Evolutionary conservation across 2,113 vertebrate genomes (phyloP).

Genomic region (Corvus cornix): DNA sequence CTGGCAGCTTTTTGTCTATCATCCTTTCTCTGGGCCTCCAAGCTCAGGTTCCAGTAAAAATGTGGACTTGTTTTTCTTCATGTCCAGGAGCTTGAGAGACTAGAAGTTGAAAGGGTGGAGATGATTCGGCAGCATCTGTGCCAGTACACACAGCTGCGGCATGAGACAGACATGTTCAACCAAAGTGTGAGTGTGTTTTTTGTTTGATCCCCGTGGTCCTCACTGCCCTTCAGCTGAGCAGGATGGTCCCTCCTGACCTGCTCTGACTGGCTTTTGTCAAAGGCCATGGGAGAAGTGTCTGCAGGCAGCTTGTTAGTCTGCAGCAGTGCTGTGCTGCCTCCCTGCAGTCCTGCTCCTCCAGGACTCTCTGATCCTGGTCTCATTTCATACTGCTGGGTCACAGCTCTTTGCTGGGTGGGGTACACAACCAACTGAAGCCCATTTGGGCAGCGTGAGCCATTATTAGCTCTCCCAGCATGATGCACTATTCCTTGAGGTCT

Average conservation of each 20-base stretch:
- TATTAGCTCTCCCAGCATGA: not conserved
- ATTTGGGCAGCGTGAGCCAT: not conserved
- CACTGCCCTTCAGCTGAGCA: not conserved
- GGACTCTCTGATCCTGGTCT: not conserved
- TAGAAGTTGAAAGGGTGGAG: slow-evolving; percentile 95
- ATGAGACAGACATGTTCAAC: slow-evolving; percentile 99
- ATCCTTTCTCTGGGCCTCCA: not conserved
- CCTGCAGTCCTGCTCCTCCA: not conserved
- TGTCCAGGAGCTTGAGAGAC: slow-evolving; percentile 90
- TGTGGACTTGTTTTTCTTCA: not conserved
- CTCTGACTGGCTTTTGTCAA: not conserved
- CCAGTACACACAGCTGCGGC: slow-evolving; percentile 94
- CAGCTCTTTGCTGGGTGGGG: not conserved
- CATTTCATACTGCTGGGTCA: not conserved
- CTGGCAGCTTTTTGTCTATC: not conserved
- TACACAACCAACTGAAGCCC: not conserved
- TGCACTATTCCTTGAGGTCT: not conserved
- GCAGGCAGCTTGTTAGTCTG: not conserved
- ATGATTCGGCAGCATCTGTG: slow-evolving; percentile 95
- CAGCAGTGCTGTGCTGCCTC: not conserved
- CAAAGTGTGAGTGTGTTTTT: slow-evolving; percentile 87
- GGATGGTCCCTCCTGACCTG: accelerated
- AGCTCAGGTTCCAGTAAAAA: not conserved
- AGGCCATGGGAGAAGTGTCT: not conserved
- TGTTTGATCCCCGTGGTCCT: not conserved